phyloP scores from a whole-genome alignment of 2,888 invertebrate genomes.

The Globia sparganii region DNA sequence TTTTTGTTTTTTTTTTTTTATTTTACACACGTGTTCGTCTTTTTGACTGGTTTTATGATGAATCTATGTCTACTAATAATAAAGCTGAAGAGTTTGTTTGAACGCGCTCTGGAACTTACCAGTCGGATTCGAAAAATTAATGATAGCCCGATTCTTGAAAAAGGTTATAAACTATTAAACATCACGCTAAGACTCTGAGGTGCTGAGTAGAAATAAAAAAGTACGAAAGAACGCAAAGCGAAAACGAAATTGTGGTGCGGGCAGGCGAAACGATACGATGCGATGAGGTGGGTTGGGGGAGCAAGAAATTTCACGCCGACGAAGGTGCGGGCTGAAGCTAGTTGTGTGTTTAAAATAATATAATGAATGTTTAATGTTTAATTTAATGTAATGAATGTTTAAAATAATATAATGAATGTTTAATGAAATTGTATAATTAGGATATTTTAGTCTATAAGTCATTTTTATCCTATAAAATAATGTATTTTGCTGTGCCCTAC shows the following conservation, averaged over 20 bases:
- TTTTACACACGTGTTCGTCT: background rate
- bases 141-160: background rate
- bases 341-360: too few species aligned
- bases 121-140: background rate
- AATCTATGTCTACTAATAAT: background rate
- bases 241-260: background rate
- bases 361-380: too few species aligned
- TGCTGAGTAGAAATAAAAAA: background rate
- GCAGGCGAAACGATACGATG: background rate
- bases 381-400: too few species aligned
- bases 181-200: background rate
- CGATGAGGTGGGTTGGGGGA: background rate
- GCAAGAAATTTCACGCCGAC: background rate
- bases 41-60: background rate
- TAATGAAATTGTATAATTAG: too few species aligned
- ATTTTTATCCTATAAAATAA: too few species aligned
- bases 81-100: background rate
- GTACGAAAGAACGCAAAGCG: background rate
- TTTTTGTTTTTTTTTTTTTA: slow-evolving; percentile 12
- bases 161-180: background rate
- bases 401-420: too few species aligned
- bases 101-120: background rate
- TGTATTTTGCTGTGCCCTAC: too few species aligned
- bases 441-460: too few species aligned
- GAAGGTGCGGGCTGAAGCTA: background rate